phyloP scores from a whole-genome alignment of 2,888 invertebrate genomes.

The Crossocerus cetratus region DNA sequence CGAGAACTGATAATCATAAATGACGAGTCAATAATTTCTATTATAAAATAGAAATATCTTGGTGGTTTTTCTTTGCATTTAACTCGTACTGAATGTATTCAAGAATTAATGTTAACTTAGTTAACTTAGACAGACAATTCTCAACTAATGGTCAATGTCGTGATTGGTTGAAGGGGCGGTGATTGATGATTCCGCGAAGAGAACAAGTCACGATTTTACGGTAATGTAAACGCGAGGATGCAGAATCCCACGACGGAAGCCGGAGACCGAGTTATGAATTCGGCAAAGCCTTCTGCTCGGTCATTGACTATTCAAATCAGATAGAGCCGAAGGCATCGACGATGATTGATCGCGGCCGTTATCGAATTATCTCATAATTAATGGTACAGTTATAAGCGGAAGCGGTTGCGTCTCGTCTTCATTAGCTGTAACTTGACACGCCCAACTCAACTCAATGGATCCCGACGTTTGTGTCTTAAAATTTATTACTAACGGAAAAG shows the following conservation, averaged over 20 bases:
- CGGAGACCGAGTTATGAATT: background rate
- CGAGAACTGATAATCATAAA: too few relatives aligned
- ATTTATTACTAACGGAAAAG: too few relatives aligned
- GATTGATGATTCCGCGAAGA: background rate
- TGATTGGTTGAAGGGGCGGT: background rate
- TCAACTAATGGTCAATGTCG: background rate
- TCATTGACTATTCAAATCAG: slow-evolving; percentile 18
- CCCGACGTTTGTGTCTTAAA: background rate
- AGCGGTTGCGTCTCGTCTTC: slow-evolving; percentile 13
- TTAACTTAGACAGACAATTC: too few relatives aligned
- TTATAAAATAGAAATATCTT: too few relatives aligned
- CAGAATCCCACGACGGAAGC: too few relatives aligned
- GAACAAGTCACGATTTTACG: background rate
- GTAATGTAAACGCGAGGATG: background rate
- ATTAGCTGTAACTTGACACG: slow-evolving; percentile 23
- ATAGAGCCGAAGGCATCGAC: background rate
- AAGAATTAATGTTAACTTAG: too few relatives aligned
- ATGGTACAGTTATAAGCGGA: slow-evolving; percentile 21
- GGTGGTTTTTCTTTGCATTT: too few relatives aligned
- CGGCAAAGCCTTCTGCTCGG: background rate
- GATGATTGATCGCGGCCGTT: slow-evolving; percentile 25
- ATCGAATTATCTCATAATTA: slow-evolving; percentile 26
- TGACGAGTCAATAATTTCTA: too few relatives aligned
- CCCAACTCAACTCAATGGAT: too few relatives aligned
- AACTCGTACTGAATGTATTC: too few relatives aligned